phyloP scores from a whole-genome alignment of 2,888 invertebrate genomes.

The Conomelus anceps region DNA sequence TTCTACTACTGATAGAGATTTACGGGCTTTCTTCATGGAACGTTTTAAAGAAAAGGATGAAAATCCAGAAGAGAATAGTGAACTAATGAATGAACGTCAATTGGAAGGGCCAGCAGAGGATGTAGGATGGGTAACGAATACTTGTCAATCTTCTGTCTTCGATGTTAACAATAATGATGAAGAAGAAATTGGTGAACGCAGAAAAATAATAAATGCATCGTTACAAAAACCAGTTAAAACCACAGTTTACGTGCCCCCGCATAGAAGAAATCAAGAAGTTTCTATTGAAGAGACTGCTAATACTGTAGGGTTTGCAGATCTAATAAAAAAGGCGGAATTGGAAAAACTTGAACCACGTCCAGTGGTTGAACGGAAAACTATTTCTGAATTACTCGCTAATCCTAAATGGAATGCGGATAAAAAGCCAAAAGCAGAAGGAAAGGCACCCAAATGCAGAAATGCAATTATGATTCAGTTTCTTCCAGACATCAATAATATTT shows the following conservation, averaged over 20 bases:
- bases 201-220: too few species aligned
- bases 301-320: not conserved
- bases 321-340: not conserved
- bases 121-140: too few species aligned
- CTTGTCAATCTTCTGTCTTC: too few species aligned
- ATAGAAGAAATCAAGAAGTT: not conserved
- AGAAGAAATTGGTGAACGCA: not conserved
- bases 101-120: too few species aligned
- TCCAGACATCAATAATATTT: not conserved
- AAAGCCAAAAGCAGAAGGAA: not conserved
- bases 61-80: too few species aligned
- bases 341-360: not conserved
- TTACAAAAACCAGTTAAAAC: too few species aligned
- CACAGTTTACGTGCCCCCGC: not conserved
- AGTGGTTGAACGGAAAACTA: not conserved
- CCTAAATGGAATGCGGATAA: not conserved
- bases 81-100: too few species aligned
- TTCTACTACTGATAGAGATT: too few species aligned
- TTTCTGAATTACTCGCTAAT: not conserved
- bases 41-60: too few species aligned
- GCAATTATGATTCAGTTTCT: not conserved
- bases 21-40: too few species aligned
- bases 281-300: not conserved
- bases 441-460: not conserved
- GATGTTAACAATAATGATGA: not conserved